A percentile compares a stretch with the other conserved stretches of the same genome.
Conservation (phyloP, 2,888 invertebrate species). For the Erebia epiphron region DNA sequence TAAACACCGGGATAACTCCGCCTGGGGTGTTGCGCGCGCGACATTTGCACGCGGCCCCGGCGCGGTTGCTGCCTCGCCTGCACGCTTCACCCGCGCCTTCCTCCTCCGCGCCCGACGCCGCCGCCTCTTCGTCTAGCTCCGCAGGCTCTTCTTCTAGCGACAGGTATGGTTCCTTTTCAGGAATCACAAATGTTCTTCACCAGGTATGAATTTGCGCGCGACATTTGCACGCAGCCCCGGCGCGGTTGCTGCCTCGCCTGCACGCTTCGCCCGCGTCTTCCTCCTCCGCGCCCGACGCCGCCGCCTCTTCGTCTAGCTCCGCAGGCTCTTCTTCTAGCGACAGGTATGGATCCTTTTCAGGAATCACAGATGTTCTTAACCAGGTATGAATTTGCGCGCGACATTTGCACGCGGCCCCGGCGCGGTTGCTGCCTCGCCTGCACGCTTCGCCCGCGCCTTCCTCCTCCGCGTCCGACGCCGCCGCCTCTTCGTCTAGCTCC, state of each 20-base stretch:
- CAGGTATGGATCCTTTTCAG: too few species aligned
- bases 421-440: constrained; percentile 34
- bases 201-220: too few species aligned
- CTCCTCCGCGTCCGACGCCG: constrained; percentile 21
- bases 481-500: constrained; percentile 12
- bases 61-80: constrained; percentile 34
- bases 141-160: background rate
- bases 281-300: too few species aligned
- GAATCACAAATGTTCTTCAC: too few species aligned
- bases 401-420: constrained; percentile 36
- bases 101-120: constrained; percentile 21
- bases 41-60: constrained; percentile 35
- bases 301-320: too few species aligned
- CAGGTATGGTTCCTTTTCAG: background rate
- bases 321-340: too few species aligned
- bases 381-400: constrained; percentile 25
- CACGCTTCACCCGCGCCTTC: constrained; percentile 28
- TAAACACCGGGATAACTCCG: constrained; percentile 75
- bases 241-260: too few species aligned
- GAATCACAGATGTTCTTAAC: too few species aligned
- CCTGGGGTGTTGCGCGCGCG: constrained; percentile 46
- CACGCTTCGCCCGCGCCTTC: constrained; percentile 28
- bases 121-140: constrained; percentile 12
- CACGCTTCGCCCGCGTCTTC: too few species aligned
- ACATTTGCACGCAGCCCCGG: too few species aligned